Percentiles rank a stretch among this genome's conserved stretches.
Conservation (phyloP, 2,113 vertebrate genomes). For the Chlorodrepanis virens region DNA sequence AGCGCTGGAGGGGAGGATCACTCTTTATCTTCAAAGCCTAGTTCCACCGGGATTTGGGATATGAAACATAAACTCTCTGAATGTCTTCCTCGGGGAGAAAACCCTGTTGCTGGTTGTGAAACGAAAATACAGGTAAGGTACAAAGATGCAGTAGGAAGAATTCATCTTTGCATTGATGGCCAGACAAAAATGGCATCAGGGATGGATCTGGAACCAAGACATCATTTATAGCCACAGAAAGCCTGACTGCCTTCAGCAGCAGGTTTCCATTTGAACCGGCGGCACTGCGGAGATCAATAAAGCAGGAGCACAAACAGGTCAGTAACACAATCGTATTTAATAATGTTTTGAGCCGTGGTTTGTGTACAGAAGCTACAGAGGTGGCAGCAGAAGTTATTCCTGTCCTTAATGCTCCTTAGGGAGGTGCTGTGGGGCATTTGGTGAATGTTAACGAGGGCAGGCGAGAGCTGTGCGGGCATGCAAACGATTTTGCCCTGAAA, state of each 20-base stretch:
- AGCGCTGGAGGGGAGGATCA: neutral
- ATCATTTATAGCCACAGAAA: neutral
- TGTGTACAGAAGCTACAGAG: neutral
- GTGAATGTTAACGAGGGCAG: neutral
- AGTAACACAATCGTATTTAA: neutral
- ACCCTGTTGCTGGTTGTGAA: neutral
- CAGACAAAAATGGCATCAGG: neutral
- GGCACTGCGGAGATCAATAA: fast-evolving
- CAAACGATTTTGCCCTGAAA: neutral
- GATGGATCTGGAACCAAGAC: neutral
- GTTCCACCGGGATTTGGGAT: neutral
- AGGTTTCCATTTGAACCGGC: neutral
- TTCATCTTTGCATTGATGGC: neutral
- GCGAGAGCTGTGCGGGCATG: neutral
- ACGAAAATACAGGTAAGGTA: neutral
- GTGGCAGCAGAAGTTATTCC: neutral
- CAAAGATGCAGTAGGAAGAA: neutral
- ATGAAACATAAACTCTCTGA: neutral
- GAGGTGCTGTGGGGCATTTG: neutral
- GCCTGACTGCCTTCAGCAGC: neutral
- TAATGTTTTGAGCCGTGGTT: neutral
- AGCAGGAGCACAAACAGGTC: neutral
- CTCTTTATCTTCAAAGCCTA: neutral
- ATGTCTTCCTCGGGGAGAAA: neutral
- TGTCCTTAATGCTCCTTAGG: too few species aligned